Percentiles rank a stretch among this genome's conserved stretches.
Conservation (phyloP, 2,888 invertebrate genomes). For the Rhamnusium bicolor region DNA sequence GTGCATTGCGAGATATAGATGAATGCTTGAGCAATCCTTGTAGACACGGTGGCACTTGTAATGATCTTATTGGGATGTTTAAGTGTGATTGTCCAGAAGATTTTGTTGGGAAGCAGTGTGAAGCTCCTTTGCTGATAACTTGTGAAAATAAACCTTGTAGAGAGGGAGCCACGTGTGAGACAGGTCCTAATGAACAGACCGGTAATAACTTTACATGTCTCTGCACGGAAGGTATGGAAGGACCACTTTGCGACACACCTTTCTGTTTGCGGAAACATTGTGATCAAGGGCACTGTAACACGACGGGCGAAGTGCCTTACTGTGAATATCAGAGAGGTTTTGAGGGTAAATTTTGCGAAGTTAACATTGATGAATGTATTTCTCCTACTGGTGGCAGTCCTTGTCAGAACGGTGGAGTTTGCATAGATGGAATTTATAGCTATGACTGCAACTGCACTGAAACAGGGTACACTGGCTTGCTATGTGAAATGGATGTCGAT, state of each 20-base stretch:
- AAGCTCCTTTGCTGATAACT: conserved; percentile 79
- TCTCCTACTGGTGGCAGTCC: conserved; percentile 73
- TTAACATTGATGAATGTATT: conserved; percentile 84
- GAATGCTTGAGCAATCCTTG: conserved; percentile 88
- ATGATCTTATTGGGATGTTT: conserved; percentile 81
- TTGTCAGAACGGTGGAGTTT: conserved; percentile 83
- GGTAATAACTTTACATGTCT: conserved; percentile 89
- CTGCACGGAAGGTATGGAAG: conserved; percentile 85
- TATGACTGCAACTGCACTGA: conserved; percentile 80
- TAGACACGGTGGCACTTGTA: conserved; percentile 85
- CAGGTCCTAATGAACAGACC: conserved; percentile 78
- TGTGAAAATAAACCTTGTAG: conserved; percentile 86
- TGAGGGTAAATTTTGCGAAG: conserved; percentile 81
- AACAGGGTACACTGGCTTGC: conserved; percentile 81
- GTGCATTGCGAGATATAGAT: conserved; percentile 82
- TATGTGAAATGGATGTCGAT: conserved; percentile 84
- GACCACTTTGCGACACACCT: conserved; percentile 81
- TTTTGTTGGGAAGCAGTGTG: conserved; percentile 84
- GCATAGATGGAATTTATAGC: conserved; percentile 78
- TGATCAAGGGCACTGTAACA: conserved; percentile 80
- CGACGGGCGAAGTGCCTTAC: conserved; percentile 72
- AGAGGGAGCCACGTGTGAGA: conserved; percentile 79
- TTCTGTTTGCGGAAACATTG: conserved; percentile 80
- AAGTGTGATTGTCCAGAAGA: conserved; percentile 83
- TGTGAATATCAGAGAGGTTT: conserved; percentile 83